phyloP scores from a whole-genome alignment of 2,888 invertebrate species.

The Caenorhabditis afra region DNA sequence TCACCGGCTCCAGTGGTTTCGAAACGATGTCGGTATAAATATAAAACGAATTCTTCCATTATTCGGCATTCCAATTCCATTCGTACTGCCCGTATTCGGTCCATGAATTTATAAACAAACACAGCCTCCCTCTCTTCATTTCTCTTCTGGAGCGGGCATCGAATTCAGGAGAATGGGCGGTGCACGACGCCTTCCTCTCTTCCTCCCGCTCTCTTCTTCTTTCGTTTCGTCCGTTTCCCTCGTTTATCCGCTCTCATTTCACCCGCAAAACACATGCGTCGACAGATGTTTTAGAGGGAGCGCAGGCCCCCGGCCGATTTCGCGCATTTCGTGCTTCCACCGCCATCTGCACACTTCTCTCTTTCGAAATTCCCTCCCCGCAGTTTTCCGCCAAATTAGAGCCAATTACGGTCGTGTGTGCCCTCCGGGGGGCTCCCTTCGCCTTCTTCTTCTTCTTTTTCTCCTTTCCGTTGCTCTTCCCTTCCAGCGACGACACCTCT shows the following conservation, averaged over 20 bases:
- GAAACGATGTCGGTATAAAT: no score
- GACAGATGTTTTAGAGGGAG: constrained; percentile 51
- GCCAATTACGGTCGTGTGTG: constrained; percentile 29
- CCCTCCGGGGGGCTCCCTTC: neutral
- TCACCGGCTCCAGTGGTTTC: no score
- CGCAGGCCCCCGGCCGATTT: constrained; percentile 2
- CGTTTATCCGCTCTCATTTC: constrained; percentile 10
- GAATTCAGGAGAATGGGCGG: constrained; percentile 28
- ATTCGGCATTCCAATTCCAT: constrained; percentile 11
- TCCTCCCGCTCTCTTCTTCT: constrained; percentile 12
- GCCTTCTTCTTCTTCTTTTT: no score
- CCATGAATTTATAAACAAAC: constrained; percentile 51
- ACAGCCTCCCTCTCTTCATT: neutral
- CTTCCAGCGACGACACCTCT: constrained; percentile 24
- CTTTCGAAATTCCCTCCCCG: constrained; percentile 1
- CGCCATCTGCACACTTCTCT: constrained; percentile 33
- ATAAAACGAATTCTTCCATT: neutral
- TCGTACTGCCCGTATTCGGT: neutral
- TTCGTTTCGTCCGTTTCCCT: constrained; percentile 9
- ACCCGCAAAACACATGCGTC: constrained; percentile 37
- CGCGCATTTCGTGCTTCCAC: constrained; percentile 26
- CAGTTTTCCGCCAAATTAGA: constrained; percentile 50
- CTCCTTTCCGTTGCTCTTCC: no score
- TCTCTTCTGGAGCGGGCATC: neutral
- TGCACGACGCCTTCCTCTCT: constrained; percentile 17